These are phyloP conservation scores for Mesoclemmys tuberculata DNA, from an alignment of 2,113 vertebrate genomes.

Conservation along the genomic window DNA sequence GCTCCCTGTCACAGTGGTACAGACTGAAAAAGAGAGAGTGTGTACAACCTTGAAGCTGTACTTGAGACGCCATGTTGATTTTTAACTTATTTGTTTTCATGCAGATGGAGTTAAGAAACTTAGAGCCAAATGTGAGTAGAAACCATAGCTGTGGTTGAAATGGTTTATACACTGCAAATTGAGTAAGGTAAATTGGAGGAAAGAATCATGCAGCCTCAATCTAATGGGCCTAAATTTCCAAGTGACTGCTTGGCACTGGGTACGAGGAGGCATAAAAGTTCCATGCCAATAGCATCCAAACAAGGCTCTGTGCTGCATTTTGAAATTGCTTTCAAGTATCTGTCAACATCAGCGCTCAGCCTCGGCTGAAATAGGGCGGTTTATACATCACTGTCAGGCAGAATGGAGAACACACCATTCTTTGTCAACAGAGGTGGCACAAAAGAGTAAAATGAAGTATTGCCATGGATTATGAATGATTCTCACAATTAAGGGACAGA, in stretches of 20 bases:
- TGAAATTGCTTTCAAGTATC: neutral
- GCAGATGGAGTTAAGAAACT: neutral
- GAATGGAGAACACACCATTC: neutral
- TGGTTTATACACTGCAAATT: neutral
- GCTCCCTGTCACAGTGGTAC: neutral
- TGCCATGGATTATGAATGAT: neutral
- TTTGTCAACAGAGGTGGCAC: neutral
- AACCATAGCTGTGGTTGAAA: neutral
- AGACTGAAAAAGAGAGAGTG: too few relatives aligned
- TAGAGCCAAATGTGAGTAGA: neutral
- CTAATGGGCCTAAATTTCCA: neutral
- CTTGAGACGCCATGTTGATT: neutral
- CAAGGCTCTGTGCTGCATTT: neutral
- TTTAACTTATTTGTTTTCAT: neutral
- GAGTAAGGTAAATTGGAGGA: neutral
- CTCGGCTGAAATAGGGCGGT: neutral
- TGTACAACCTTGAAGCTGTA: neutral
- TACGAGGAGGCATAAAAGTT: neutral
- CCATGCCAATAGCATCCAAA: neutral
- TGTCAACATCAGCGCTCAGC: neutral
- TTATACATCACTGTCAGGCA: neutral
- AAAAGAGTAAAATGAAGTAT: neutral
- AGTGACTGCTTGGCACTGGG: neutral
- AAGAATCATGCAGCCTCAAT: neutral
- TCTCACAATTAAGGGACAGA: neutral